phyloP scores from a whole-genome alignment of 2,113 vertebrate genomes.

The Pleuronectes platessa region DNA sequence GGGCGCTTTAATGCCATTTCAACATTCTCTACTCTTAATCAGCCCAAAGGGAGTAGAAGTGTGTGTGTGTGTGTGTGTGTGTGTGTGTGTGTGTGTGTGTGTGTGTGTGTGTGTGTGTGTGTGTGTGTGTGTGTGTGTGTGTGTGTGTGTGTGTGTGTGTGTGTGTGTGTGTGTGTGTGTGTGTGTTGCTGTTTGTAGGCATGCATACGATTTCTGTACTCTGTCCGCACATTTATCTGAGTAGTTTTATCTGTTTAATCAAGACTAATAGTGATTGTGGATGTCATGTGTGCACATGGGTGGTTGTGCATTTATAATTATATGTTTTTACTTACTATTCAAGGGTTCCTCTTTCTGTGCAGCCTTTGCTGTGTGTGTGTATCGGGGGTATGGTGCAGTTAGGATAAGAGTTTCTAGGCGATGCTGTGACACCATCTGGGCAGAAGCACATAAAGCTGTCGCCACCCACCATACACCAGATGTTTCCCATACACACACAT shows the following conservation, averaged over 20 bases:
- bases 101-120: conserved; percentile 8
- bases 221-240: conserved; percentile 49
- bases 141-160: not conserved
- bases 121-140: conserved; percentile 10
- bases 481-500: conserved; percentile 76
- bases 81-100: conserved; percentile 11
- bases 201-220: conserved; percentile 3
- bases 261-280: conserved; percentile 71
- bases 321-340: conserved; percentile 40
- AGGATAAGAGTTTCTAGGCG: conserved; percentile 80
- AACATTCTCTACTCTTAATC: conserved; percentile 67
- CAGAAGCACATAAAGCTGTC: conserved; percentile 84
- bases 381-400: conserved; percentile 70
- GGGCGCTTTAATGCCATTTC: conserved; percentile 68
- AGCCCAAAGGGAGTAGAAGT: conserved; percentile 53
- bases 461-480: conserved; percentile 83
- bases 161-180: conserved; percentile 4
- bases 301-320: conserved; percentile 37
- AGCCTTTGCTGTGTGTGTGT: conserved; percentile 35
- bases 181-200: conserved; percentile 21
- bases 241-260: conserved; percentile 73
- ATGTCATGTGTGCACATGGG: conserved; percentile 24
- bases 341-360: conserved; percentile 34
- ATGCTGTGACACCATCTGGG: conserved; percentile 87
- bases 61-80: conserved; percentile 4